Evolutionary conservation across 2,797 vertebrate species (phyloP).

Genomic region (Catharus ustulatus): DNA sequence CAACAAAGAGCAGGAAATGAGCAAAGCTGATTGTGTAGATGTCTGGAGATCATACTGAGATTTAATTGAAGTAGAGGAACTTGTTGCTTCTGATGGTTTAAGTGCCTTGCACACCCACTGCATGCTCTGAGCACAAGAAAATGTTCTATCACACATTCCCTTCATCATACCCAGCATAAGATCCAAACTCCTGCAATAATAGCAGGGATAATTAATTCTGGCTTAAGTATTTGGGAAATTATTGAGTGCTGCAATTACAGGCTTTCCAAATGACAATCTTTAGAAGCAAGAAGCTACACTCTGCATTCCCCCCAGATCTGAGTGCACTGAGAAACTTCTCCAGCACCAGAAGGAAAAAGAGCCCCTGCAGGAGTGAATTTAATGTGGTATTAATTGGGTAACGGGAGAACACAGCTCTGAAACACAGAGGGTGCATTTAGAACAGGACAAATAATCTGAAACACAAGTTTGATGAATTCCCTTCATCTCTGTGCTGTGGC

Average conservation of each 20-base stretch:
- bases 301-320: neutral
- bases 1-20: neutral
- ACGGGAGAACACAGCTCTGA: neutral
- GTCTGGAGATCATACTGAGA: slow-evolving; percentile 3
- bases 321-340: neutral
- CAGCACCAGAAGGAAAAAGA: neutral
- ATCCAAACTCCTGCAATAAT: slow-evolving; percentile 43
- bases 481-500: slow-evolving; percentile 14
- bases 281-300: neutral
- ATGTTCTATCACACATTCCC: slow-evolving; percentile 18
- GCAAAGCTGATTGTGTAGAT: neutral
- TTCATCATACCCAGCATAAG: slow-evolving; percentile 14
- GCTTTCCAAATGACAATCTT: slow-evolving; percentile 36
- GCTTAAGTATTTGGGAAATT: slow-evolving; percentile 59
- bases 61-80: slow-evolving; percentile 20
- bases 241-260: slow-evolving; percentile 60
- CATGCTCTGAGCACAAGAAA: slow-evolving; percentile 19
- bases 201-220: slow-evolving; percentile 60
- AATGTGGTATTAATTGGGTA: slow-evolving; percentile 50
- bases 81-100: slow-evolving; percentile 45
- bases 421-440: slow-evolving; percentile 36
- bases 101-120: slow-evolving; percentile 43
- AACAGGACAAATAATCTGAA: slow-evolving; percentile 37
- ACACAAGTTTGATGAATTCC: slow-evolving; percentile 47
- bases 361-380: slow-evolving; percentile 44